phyloP scores from a whole-genome alignment of 2,888 invertebrate species.

The Kryphioiulus occultus region DNA sequence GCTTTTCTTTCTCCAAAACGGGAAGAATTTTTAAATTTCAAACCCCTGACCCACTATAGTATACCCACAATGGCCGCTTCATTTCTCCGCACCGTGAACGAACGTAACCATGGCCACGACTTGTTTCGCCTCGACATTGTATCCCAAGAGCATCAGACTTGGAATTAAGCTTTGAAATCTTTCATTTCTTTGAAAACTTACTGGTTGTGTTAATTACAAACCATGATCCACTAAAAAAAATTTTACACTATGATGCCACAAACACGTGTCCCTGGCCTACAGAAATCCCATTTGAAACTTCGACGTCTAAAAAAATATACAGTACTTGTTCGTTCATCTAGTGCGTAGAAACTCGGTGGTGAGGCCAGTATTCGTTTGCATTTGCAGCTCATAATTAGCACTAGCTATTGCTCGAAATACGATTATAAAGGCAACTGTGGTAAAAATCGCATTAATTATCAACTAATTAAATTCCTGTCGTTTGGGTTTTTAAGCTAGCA shows the following conservation, averaged over 20 bases:
- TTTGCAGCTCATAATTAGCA: neutral
- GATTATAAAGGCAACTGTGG: conserved; percentile 3
- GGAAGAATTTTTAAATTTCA: neutral
- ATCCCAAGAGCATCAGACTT: too few relatives aligned
- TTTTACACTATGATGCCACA: too few relatives aligned
- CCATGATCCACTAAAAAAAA: too few relatives aligned
- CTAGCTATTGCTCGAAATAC: neutral
- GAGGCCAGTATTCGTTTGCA: neutral
- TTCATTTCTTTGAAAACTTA: too few relatives aligned
- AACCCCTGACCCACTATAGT: neutral
- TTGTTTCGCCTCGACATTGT: neutral
- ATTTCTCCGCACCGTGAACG: neutral
- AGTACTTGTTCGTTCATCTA: too few relatives aligned
- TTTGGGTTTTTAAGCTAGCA: neutral
- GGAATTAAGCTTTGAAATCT: too few relatives aligned
- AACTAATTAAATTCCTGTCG: neutral
- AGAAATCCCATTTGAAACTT: too few relatives aligned
- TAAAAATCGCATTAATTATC: conserved; percentile 9
- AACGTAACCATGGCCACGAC: neutral
- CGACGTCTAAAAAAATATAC: too few relatives aligned
- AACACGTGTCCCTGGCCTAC: too few relatives aligned
- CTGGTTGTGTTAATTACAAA: too few relatives aligned
- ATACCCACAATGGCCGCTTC: neutral
- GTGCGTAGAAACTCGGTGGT: neutral
- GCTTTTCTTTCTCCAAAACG: neutral